A percentile compares a stretch with the other conserved stretches of the same genome.
These are phyloP conservation scores for Nilaparvata lugens DNA, from an alignment of 1,140 invertebrate genomes.

Conservation along the genomic window DNA sequence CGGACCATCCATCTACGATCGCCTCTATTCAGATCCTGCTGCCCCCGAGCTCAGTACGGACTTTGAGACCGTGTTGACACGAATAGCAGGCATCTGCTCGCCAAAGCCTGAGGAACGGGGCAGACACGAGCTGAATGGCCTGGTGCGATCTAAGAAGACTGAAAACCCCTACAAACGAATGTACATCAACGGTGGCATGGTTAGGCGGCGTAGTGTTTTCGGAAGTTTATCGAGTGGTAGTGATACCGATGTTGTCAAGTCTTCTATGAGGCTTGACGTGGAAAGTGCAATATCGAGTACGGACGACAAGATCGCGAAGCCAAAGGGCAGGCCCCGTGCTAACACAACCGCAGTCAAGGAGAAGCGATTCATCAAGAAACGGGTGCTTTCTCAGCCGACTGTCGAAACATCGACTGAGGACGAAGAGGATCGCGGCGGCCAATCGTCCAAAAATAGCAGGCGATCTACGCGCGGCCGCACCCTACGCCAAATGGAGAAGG, in stretches of 20 bases:
- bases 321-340: neutral
- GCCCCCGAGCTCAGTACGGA: slow-evolving; percentile 55
- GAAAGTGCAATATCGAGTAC: slow-evolving; percentile 23
- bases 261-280: neutral
- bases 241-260: slow-evolving; percentile 34
- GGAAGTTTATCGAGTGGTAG: slow-evolving; percentile 56
- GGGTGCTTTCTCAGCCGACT: slow-evolving; percentile 18
- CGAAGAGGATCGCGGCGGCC: slow-evolving; percentile 19
- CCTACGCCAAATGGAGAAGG: slow-evolving; percentile 59
- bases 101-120: slow-evolving; percentile 46
- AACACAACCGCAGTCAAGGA: slow-evolving; percentile 34
- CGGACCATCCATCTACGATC: slow-evolving; percentile 80
- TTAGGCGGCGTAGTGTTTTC: slow-evolving; percentile 50
- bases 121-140: slow-evolving; percentile 53
- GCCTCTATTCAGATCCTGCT: slow-evolving; percentile 63
- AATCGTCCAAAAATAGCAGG: slow-evolving; percentile 37
- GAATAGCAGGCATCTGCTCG: slow-evolving; percentile 55
- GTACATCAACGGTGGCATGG: slow-evolving; percentile 61
- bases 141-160: slow-evolving; percentile 40
- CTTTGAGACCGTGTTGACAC: slow-evolving; percentile 57
- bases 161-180: slow-evolving; percentile 60
- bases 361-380: slow-evolving; percentile 31
- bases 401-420: slow-evolving; percentile 28
- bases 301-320: slow-evolving; percentile 17
- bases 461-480: slow-evolving; percentile 41